phyloP scores from a whole-genome alignment of 2,113 vertebrate species.

The Cololabis saira region DNA sequence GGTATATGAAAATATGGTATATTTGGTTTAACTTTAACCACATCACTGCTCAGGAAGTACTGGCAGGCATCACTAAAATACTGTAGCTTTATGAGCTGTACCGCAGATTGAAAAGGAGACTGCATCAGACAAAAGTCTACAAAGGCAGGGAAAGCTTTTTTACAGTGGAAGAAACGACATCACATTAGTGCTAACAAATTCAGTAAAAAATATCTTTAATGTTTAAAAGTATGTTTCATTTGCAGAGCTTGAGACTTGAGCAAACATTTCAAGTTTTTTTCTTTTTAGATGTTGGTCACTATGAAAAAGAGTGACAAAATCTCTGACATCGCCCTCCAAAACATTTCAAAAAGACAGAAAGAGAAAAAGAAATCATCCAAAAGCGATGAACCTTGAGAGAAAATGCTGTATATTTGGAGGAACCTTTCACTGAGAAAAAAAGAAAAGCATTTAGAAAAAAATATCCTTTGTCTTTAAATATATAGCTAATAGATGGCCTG shows the following conservation, averaged over 20 bases:
- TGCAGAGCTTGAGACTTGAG: too few species aligned
- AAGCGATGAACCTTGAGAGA: too few species aligned
- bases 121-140: background rate
- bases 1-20: slow-evolving; percentile 25
- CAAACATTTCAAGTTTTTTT: background rate
- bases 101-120: background rate
- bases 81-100: slow-evolving; percentile 18
- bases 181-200: background rate
- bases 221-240: too few species aligned
- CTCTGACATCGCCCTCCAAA: background rate
- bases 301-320: background rate
- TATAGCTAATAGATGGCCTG: background rate
- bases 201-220: background rate
- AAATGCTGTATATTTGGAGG: too few species aligned
- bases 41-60: slow-evolving; percentile 25
- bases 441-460: background rate
- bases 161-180: background rate
- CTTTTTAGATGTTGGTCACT: background rate
- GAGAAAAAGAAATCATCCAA: too few species aligned
- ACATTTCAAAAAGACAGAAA: too few species aligned
- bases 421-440: background rate
- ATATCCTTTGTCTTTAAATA: background rate
- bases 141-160: slow-evolving; percentile 9
- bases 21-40: slow-evolving; percentile 34
- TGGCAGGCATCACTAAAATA: slow-evolving; percentile 25